These are phyloP conservation scores for Leptopilina boulardi DNA, from an alignment of 1,140 invertebrate genomes.

Conservation along the genomic window DNA sequence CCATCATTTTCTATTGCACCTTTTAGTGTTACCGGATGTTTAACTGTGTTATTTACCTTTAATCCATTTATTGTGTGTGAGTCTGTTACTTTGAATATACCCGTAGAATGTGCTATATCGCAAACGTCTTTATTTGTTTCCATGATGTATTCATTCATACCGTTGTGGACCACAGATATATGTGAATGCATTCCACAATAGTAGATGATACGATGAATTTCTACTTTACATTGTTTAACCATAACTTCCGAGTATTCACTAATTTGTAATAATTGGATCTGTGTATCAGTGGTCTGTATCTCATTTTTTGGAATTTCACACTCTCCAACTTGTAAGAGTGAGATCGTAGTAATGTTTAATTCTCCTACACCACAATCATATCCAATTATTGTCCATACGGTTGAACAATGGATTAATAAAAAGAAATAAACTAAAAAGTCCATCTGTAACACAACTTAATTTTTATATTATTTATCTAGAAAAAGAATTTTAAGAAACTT, in stretches of 20 bases:
- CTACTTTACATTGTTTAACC: constrained; percentile 13
- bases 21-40: too few species aligned
- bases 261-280: constrained; percentile 40
- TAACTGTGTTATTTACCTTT: too few species aligned
- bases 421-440: neutral
- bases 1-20: too few species aligned
- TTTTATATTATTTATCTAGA: too few species aligned
- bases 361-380: constrained; percentile 25
- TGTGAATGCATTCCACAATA: constrained; percentile 40
- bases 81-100: too few species aligned
- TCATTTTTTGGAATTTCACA: neutral
- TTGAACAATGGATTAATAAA: neutral
- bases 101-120: too few species aligned
- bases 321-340: too few species aligned
- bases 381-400: neutral
- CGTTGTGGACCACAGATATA: neutral
- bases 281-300: neutral
- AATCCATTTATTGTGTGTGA: too few species aligned
- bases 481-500: too few species aligned
- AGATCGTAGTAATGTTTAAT: too few species aligned
- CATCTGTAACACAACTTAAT: too few species aligned
- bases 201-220: constrained; percentile 17
- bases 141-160: constrained; percentile 22
- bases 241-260: neutral
- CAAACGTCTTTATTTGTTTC: neutral